Percentiles rank a stretch among this genome's conserved stretches.
Evolutionary conservation across 2,113 vertebrate genomes (phyloP).

Genomic region (Charadrius vociferus): DNA sequence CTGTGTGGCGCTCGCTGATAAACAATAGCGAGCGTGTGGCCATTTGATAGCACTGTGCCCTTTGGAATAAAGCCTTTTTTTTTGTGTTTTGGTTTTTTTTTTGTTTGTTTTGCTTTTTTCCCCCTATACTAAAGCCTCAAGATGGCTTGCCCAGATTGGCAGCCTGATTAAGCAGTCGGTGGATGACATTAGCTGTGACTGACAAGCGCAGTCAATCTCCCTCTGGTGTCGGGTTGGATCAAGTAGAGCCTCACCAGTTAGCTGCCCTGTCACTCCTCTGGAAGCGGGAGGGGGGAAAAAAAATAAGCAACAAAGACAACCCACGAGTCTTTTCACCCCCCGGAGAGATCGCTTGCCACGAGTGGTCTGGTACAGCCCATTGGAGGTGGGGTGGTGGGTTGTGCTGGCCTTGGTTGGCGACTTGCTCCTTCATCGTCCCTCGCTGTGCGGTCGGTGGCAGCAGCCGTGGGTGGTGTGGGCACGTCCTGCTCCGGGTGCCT

Average conservation of each 20-base stretch:
- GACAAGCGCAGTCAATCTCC: conserved; percentile 32
- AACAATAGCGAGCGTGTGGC: not conserved
- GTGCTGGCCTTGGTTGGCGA: not conserved
- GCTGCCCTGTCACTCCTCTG: not conserved
- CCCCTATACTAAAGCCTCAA: not conserved
- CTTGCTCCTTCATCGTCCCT: not conserved
- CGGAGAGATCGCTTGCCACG: rapidly evolving
- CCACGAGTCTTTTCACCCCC: rapidly evolving
- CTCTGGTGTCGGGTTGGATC: not conserved
- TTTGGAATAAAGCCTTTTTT: not conserved
- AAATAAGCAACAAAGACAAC: not conserved
- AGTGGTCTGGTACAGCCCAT: rapidly evolving
- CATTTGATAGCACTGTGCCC: not conserved
- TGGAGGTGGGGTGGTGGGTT: not conserved
- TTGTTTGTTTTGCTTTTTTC: too few relatives aligned
- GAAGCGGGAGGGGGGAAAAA: not conserved
- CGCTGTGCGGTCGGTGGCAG: too few relatives aligned
- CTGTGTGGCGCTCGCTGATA: conserved; percentile 13
- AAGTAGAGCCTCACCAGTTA: not conserved
- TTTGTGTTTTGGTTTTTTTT: too few relatives aligned
- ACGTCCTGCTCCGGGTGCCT: not conserved
- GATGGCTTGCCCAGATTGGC: conserved; percentile 35
- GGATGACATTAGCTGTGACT: conserved; percentile 16
- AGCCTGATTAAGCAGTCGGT: conserved; percentile 28
- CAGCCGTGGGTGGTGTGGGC: too few relatives aligned